phyloP scores from a whole-genome alignment of 1,140 invertebrate species.

The Camponotus floridanus region DNA sequence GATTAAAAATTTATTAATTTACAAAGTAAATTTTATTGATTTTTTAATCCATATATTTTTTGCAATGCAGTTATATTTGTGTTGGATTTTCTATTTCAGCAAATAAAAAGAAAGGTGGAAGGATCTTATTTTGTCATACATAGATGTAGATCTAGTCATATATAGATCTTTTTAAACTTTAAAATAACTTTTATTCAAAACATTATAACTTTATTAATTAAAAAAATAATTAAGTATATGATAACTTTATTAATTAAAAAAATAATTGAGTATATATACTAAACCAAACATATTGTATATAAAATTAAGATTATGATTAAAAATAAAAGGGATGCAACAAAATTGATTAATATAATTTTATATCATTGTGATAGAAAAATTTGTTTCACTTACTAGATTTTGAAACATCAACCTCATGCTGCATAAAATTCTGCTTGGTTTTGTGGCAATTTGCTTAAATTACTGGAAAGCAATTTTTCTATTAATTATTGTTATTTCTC shows the following conservation, averaged over 20 bases:
- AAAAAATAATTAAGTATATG: too few species aligned
- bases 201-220: too few species aligned
- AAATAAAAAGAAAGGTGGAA: not conserved
- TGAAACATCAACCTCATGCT: conserved; percentile 94
- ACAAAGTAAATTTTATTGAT: too few species aligned
- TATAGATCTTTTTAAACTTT: too few species aligned
- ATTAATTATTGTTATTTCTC: conserved; percentile 94
- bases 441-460: conserved; percentile 90
- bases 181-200: too few species aligned
- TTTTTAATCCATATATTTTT: not conserved
- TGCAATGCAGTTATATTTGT: not conserved
- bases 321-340: conserved; percentile 16
- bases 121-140: too few species aligned
- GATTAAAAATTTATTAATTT: not conserved
- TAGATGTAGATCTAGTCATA: too few species aligned
- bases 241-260: too few species aligned
- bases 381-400: conserved; percentile 89
- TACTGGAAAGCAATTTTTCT: conserved; percentile 90
- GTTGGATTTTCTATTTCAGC: not conserved
- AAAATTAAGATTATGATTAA: not conserved
- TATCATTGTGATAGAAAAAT: not conserved
- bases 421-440: conserved; percentile 92
- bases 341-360: not conserved
- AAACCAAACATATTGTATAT: too few species aligned
- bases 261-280: too few species aligned